A percentile compares a stretch with the other conserved stretches of the same genome.
Evolutionary conservation across 2,113 vertebrate genomes (phyloP).

Genomic region (Ceyx margarethae): DNA sequence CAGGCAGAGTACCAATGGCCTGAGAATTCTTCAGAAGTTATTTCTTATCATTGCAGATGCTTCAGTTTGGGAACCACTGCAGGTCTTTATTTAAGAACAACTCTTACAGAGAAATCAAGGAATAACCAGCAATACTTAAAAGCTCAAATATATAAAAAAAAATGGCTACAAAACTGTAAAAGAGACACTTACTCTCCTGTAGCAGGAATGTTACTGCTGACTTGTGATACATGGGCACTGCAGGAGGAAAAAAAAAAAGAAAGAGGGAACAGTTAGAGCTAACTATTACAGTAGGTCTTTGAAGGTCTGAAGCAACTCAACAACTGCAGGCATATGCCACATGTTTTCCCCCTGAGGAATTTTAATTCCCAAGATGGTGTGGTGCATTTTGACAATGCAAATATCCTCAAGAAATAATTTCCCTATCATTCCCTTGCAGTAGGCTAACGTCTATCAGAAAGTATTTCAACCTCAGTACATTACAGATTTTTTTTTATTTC

Average conservation of each 20-base stretch:
- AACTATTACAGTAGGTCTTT: background rate
- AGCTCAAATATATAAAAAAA: background rate
- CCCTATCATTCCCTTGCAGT: background rate
- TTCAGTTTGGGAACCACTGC: background rate
- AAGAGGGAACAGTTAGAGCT: conserved; percentile 6
- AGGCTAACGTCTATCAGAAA: background rate
- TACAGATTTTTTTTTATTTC: background rate
- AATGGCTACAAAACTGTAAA: background rate
- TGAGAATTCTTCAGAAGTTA: background rate
- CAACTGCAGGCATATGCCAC: background rate
- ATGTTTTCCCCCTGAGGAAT: background rate
- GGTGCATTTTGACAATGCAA: background rate
- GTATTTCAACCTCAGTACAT: background rate
- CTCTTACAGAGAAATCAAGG: background rate
- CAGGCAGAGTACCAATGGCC: background rate
- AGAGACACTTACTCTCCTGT: conserved; percentile 84
- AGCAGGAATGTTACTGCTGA: conserved; percentile 77
- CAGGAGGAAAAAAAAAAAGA: background rate
- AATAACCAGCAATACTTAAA: background rate
- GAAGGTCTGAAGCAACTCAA: background rate
- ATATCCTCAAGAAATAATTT: background rate
- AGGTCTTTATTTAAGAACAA: background rate
- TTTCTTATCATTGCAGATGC: background rate
- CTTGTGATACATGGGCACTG: conserved; percentile 83
- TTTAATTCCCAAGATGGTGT: background rate